A percentile compares a stretch with the other conserved stretches of the same genome.
Evolutionary conservation across 2,888 invertebrate species (phyloP).

Genomic region (Rhingia campestris): DNA sequence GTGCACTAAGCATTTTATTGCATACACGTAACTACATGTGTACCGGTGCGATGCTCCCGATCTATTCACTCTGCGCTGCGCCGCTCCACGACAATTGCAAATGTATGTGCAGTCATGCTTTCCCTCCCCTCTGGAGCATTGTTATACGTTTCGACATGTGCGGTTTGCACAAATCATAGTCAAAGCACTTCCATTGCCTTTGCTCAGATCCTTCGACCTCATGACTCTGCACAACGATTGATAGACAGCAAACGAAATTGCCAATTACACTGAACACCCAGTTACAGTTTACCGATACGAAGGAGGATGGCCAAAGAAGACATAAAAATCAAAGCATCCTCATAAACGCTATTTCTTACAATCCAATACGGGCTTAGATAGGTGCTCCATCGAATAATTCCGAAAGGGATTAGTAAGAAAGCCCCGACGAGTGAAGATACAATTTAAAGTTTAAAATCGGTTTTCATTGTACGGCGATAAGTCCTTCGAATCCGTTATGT

Average conservation of each 20-base stretch:
- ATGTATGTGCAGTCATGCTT: conserved; percentile 31
- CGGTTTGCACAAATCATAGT: conserved; percentile 52
- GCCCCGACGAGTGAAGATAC: conserved; percentile 20
- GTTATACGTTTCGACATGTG: conserved; percentile 29
- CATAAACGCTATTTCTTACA: conserved; percentile 15
- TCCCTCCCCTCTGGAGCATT: not conserved
- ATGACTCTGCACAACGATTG: conserved; percentile 19
- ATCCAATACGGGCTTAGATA: not conserved
- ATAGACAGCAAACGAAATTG: conserved; percentile 31
- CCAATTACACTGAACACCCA: conserved; percentile 31
- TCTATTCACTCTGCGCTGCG: conserved; percentile 22
- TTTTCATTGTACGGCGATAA: conserved; percentile 14
- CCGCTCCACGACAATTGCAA: conserved; percentile 37
- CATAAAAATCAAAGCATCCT: not conserved
- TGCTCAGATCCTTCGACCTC: not conserved
- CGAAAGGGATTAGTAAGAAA: conserved; percentile 4
- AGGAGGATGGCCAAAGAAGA: conserved; percentile 5
- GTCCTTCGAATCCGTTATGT: conserved; percentile 3
- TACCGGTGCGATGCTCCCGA: conserved; percentile 19
- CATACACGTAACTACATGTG: conserved; percentile 63
- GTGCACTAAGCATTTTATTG: conserved; percentile 68
- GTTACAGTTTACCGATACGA: not conserved
- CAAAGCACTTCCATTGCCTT: not conserved
- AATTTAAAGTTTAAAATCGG: conserved; percentile 40
- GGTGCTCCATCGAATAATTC: not conserved